These are phyloP conservation scores for Eucidaris tribuloides DNA, from an alignment of 35 echinoderm and acorn worm genomes.

Conservation along the genomic window DNA sequence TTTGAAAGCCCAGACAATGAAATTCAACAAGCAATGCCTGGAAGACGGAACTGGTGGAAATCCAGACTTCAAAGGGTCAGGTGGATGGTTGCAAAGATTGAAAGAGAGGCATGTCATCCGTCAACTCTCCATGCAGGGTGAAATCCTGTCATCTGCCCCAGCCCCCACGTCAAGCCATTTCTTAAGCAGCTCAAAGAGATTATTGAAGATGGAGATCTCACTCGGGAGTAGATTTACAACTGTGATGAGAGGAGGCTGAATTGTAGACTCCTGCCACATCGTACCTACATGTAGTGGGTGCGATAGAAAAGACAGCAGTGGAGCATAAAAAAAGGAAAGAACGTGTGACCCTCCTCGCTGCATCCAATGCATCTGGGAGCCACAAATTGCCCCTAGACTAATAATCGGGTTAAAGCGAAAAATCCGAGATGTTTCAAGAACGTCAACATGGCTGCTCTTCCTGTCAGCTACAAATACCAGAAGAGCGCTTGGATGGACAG, in stretches of 20 bases:
- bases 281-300: too few species aligned
- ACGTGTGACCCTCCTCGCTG: too few species aligned
- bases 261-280: too few species aligned
- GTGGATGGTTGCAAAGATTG: background rate
- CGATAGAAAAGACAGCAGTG: too few species aligned
- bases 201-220: background rate
- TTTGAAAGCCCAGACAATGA: background rate
- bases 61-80: slow-evolving; percentile 1
- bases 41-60: background rate
- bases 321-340: too few species aligned
- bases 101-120: background rate
- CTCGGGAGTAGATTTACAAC: too few species aligned
- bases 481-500: slow-evolving; percentile 17
- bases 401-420: background rate
- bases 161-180: background rate
- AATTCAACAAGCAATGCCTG: background rate
- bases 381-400: too few species aligned
- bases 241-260: too few species aligned
- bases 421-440: background rate
- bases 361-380: too few species aligned
- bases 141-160: background rate
- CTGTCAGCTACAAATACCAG: background rate
- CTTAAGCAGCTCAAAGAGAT: background rate
- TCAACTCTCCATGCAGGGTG: background rate
- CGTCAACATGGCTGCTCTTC: background rate